Evolutionary conservation across 2,888 invertebrate species (phyloP), one percentile per base, ranked within the genome.

Genomic region (Antitype chi): DNA sequence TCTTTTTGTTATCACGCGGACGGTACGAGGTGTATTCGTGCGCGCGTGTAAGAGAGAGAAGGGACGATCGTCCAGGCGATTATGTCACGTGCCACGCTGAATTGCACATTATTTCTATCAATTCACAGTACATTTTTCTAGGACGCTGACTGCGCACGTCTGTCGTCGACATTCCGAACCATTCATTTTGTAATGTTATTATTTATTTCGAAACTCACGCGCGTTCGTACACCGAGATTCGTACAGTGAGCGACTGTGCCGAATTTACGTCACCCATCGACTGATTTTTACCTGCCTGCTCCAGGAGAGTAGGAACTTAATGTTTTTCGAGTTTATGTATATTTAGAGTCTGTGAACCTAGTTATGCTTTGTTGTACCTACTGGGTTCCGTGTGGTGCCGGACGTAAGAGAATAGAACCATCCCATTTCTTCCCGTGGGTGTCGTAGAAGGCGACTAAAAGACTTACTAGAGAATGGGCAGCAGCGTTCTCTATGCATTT

Each of bases 31-130:
- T 47, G 15, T n/a, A 53, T 43, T 55, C n/a, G n/a, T 6, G 20
- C 53, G 32, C 28, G n/a, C 17, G 20, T 63, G 55, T 20, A 5
- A 52, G 63, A 75, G 15, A 23, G 75, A 55, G 63, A 63, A 60
- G 38, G 52, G 8, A 63, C 25, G 55, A 74, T 23, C 43, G 15
- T 49, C 72, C 23, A 52, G 72, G 17, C 49, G 8, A 28, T 70
- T 49, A 71, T 71, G 23, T 17, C 17, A 52, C 38, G 23, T 72
- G 13, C 13, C 59, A 60, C 9, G 23, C 38, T 23, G 2, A 71
- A 52, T 32, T 49, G 71, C 13, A 17, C 47, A 25, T 49, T 74
- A 59, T 68, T 8, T 0, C 5, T 17, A 17, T 38, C 0, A 11
- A 0, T 0, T 4, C 71, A 74, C 23, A 23, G 49, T 71, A 25